These are phyloP conservation scores for Coreius guichenoti DNA, from an alignment of 2,797 vertebrate species.

Conservation along the genomic window DNA sequence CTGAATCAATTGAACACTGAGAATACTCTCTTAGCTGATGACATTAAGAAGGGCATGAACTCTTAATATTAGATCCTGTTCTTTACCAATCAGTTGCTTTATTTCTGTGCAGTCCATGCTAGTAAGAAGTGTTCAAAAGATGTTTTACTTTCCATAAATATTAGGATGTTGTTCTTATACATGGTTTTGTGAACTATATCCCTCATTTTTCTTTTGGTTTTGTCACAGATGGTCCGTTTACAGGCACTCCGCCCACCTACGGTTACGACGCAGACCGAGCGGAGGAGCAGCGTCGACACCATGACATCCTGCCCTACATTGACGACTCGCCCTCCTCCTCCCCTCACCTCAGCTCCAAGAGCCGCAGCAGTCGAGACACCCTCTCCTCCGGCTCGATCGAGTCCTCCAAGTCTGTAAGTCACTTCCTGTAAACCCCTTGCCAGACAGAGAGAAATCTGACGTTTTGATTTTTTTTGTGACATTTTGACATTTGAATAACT, in stretches of 20 bases:
- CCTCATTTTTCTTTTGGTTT: background rate
- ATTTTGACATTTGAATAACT: background rate
- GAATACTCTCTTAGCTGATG: slow-evolving; percentile 51
- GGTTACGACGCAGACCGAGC: slow-evolving; percentile 86
- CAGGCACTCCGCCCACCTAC: slow-evolving; percentile 86
- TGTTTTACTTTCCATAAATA: background rate
- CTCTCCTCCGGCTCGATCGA: slow-evolving; percentile 88
- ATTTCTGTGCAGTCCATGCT: background rate
- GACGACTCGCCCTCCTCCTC: slow-evolving; percentile 96
- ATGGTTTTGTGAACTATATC: background rate
- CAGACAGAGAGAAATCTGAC: background rate
- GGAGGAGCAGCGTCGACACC: slow-evolving; percentile 89
- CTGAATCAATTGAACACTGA: slow-evolving; percentile 40
- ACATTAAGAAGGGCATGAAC: slow-evolving; percentile 34
- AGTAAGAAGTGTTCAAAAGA: background rate
- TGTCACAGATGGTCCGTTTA: slow-evolving; percentile 84
- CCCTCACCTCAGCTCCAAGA: slow-evolving; percentile 92
- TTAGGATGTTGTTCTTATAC: background rate
- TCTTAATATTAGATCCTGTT: background rate
- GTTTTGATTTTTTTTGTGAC: background rate
- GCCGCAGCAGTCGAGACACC: slow-evolving; percentile 88
- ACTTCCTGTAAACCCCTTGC: background rate
- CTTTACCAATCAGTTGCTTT: background rate
- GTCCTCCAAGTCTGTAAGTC: slow-evolving; percentile 91
- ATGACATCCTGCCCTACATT: slow-evolving; percentile 94